Percentiles rank a stretch among this genome's conserved stretches.
Evolutionary conservation across 92 coral and sea anemone genomes (phyloP).

Genomic region (Paragorgia papillata): DNA sequence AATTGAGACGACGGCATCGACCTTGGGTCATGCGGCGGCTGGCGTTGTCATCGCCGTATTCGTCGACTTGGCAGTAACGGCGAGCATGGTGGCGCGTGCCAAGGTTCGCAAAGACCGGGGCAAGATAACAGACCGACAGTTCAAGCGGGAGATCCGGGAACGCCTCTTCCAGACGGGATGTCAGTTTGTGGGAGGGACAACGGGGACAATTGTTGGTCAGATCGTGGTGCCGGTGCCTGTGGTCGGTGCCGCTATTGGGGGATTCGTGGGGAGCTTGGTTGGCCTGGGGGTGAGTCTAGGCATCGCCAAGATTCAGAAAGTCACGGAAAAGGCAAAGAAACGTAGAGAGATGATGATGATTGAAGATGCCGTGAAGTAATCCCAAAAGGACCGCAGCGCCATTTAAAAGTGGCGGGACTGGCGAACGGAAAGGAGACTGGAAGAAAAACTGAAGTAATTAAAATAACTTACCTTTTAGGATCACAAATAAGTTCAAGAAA

Average conservation of each 20-base stretch:
- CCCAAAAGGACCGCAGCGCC: too few species aligned
- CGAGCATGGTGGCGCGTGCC: conserved; percentile 88
- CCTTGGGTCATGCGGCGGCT: conserved; percentile 97
- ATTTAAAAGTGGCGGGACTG: too few species aligned
- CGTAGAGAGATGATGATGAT: conserved; percentile 42
- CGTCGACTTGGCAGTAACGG: conserved; percentile 92
- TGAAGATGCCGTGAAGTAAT: too few species aligned
- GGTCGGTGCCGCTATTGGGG: conserved; percentile 98
- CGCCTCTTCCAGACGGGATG: conserved; percentile 93
- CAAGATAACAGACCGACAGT: conserved; percentile 76
- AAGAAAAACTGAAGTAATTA: too few species aligned
- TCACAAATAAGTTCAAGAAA: too few species aligned
- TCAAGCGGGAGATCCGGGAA: conserved; percentile 74
- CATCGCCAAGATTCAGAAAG: conserved; percentile 91
- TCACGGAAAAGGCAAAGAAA: conserved; percentile 70
- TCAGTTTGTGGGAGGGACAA: conserved; percentile 97
- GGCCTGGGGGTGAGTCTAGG: conserved; percentile 98
- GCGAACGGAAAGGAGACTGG: too few species aligned
- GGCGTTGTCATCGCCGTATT: conserved; percentile 92
- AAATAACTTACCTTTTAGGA: too few species aligned
- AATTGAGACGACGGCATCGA: conserved; percentile 98
- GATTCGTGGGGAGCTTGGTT: conserved; percentile 91
- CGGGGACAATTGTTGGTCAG: conserved; percentile 99
- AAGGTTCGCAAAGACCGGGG: conserved; percentile 90
- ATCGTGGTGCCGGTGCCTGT: conserved; percentile 99